Conservation (phyloP, 2,797 vertebrate species). For the Poeciliopsis turneri region DNA sequence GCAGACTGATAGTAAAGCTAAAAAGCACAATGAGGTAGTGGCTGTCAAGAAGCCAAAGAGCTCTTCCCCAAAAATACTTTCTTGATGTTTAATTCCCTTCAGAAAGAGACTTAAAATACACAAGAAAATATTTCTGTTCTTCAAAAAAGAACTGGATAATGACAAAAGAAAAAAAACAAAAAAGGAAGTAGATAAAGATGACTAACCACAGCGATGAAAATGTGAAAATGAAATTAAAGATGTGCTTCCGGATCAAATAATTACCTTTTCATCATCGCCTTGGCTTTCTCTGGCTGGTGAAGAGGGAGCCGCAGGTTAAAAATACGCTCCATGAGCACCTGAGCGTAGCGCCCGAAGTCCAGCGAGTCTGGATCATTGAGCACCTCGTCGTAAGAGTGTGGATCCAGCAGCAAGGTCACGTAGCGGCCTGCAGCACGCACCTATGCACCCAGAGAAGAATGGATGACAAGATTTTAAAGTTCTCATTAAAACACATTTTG, state of each 20-base stretch:
- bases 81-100: neutral
- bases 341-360: slow-evolving; percentile 85
- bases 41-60: neutral
- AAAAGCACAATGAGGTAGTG: neutral
- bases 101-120: neutral
- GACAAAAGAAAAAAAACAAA: neutral
- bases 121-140: neutral
- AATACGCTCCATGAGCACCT: slow-evolving; percentile 89
- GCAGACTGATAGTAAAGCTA: slow-evolving; percentile 1
- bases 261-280: slow-evolving; percentile 78
- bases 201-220: neutral
- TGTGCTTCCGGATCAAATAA: neutral
- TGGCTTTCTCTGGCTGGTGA: slow-evolving; percentile 75
- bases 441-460: slow-evolving; percentile 59
- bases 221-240: slow-evolving; percentile 36
- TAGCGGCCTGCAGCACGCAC: slow-evolving; percentile 86
- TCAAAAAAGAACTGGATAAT: neutral
- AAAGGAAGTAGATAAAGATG: neutral
- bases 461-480: neutral
- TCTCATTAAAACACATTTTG: neutral
- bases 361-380: slow-evolving; percentile 77
- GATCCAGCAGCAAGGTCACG: slow-evolving; percentile 87
- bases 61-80: neutral
- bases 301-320: slow-evolving; percentile 84
- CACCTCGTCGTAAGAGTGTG: slow-evolving; percentile 83